A percentile compares a stretch with the other conserved stretches of the same genome.
Evolutionary conservation across 2,113 vertebrate genomes (phyloP).

Genomic region (Ophthalmolycus amberensis): DNA sequence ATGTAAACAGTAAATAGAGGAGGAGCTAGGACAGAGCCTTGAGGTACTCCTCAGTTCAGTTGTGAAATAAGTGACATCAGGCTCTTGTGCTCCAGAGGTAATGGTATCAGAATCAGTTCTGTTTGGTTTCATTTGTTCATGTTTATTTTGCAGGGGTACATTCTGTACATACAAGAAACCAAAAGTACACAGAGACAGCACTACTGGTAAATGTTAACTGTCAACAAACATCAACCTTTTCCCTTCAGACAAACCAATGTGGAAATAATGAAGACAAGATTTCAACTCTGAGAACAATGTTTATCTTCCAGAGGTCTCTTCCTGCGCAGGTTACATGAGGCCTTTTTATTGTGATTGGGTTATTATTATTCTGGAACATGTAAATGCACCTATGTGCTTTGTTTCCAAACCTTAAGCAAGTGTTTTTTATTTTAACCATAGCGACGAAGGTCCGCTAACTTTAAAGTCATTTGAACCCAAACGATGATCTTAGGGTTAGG

Average conservation of each 20-base stretch:
- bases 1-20: background rate
- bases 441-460: background rate
- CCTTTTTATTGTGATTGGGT: background rate
- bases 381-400: background rate
- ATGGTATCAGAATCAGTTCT: background rate
- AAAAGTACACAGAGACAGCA: too few relatives aligned
- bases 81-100: background rate
- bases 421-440: background rate
- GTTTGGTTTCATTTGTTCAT: background rate
- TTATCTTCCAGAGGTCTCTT: too few relatives aligned
- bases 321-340: background rate
- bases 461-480: background rate
- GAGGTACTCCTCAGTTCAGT: constrained; percentile 4
- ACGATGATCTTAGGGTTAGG: background rate
- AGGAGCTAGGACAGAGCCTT: background rate
- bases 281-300: too few relatives aligned
- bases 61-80: background rate
- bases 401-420: background rate
- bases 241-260: background rate
- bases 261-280: too few relatives aligned
- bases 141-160: background rate
- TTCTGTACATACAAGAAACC: background rate
- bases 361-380: background rate
- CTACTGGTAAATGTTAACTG: background rate
- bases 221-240: background rate